Base-by-base conservation (phyloP, 2,888 invertebrate species). In the Leucophora obtusa region DNA sequence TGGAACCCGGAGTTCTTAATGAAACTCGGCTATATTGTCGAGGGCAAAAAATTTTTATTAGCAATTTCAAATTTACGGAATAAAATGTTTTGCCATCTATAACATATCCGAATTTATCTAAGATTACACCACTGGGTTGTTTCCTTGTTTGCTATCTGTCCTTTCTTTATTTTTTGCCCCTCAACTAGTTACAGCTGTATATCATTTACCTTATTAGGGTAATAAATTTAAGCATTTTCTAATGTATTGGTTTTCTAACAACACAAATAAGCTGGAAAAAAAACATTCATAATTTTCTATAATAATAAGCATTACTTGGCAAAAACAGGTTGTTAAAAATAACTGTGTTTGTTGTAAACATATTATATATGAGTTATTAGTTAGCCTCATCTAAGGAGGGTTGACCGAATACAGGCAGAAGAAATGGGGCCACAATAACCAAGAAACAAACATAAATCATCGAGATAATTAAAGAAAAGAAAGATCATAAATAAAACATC, bases 401-500 rank as follows among this genome's bases (percentile, higher is more conserved):
- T 51, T 1, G 28, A 28, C 18, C 8, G 28, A 63, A 2, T n/a
- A 24, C 3, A n/a, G 8, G 1, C 9, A 24, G 9, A 50, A 4
- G 18, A 6, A 43, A 43, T 43, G 14, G 1, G 8, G 3, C 43
- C 63, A 51, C 18, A 51, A 51, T 51, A 63, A 17, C 28, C 51
- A 17, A 63, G 24, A 28, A 63, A 56, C 18, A 51, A 28, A 24
- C 33, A 73, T 73, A 73, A 73, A 73, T 73, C 59, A 73, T 66
- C 43, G 59, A 53, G 38, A 28, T 73, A 59, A 73, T 73, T 65
- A 66, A 28, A 11, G 65, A 51, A 24, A 38, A 14, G 21, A 73
- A 59, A 35, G 24, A 65, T 59, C 73, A 73, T 73, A 66, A 59
- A 66, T 73, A 65, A 53, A 28, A 51, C 35, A 38, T 73, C 58